phyloP scores from a whole-genome alignment of 2,888 invertebrate genomes.

The Clepsis dumicolana region DNA sequence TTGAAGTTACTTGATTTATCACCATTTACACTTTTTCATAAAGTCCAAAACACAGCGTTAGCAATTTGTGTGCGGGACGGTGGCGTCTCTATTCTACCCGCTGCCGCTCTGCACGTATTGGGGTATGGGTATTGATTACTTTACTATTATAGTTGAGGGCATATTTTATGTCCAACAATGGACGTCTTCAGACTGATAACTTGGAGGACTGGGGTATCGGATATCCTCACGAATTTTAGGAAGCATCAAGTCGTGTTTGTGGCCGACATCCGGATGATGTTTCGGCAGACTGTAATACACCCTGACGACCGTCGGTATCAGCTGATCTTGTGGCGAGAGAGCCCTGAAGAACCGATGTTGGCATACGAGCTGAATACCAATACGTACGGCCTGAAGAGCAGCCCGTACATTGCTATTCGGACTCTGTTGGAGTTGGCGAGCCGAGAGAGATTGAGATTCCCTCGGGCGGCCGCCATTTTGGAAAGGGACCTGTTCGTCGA shows the following conservation, averaged over 20 bases:
- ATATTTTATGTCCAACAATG: no score
- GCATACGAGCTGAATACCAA: slow-evolving; percentile 3
- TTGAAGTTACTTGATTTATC: no score
- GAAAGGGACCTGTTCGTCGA: neutral
- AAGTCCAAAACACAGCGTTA: no score
- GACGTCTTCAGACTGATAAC: no score
- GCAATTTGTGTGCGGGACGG: no score
- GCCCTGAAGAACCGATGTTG: slow-evolving; percentile 8
- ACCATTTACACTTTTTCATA: no score
- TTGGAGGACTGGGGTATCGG: no score
- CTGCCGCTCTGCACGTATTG: no score
- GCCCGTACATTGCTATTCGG: neutral
- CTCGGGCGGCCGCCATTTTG: neutral
- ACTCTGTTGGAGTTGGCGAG: neutral
- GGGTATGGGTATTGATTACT: no score
- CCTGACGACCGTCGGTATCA: slow-evolving; percentile 18
- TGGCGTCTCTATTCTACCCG: no score
- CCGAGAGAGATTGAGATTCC: neutral
- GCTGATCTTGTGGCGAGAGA: slow-evolving; percentile 25
- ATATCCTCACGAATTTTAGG: neutral
- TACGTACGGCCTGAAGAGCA: neutral
- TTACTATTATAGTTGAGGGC: no score
- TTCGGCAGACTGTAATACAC: slow-evolving; percentile 4
- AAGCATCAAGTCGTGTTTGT: slow-evolving; percentile 5
- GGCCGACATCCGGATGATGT: slow-evolving; percentile 19